A percentile compares a stretch with the other conserved stretches of the same genome.
Evolutionary conservation across 2,888 invertebrate genomes (phyloP).

Genomic region (Caenorhabditis sp.): DNA sequence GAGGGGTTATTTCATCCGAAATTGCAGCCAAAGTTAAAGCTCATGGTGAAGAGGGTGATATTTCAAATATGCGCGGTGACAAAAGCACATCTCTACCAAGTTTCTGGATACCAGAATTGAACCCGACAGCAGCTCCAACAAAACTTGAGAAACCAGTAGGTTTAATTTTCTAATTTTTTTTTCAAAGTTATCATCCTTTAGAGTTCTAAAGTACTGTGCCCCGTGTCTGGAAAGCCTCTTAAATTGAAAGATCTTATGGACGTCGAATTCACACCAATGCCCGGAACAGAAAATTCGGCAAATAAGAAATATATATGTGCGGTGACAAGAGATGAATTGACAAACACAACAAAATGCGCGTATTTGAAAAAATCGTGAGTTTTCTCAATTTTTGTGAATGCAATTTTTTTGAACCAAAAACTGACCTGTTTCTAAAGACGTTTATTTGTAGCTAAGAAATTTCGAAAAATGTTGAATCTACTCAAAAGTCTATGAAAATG

Average conservation of each 20-base stretch:
- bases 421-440: not conserved
- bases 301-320: constrained; percentile 90
- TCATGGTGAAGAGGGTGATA: constrained; percentile 49
- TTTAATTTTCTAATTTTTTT: not conserved
- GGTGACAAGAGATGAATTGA: constrained; percentile 91
- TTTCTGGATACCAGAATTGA: constrained; percentile 81
- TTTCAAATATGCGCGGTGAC: constrained; percentile 54
- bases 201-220: constrained; percentile 82
- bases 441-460: not conserved
- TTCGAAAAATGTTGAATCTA: no score
- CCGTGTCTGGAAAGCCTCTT: constrained; percentile 84
- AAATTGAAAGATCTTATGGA: constrained; percentile 90
- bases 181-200: constrained; percentile 58
- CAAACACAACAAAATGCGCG: constrained; percentile 92
- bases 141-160: constrained; percentile 81
- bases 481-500: no score
- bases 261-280: constrained; percentile 89
- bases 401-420: not conserved
- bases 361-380: constrained; percentile 84
- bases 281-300: constrained; percentile 80
- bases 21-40: constrained; percentile 54
- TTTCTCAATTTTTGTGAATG: constrained; percentile 7
- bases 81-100: constrained; percentile 44
- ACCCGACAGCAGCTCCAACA: constrained; percentile 83
- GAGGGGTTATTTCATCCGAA: constrained; percentile 36